A percentile compares a stretch with the other conserved stretches of the same genome.
Evolutionary conservation across 2,113 vertebrate species (phyloP).

Genomic region (Scytalopus superciliaris): DNA sequence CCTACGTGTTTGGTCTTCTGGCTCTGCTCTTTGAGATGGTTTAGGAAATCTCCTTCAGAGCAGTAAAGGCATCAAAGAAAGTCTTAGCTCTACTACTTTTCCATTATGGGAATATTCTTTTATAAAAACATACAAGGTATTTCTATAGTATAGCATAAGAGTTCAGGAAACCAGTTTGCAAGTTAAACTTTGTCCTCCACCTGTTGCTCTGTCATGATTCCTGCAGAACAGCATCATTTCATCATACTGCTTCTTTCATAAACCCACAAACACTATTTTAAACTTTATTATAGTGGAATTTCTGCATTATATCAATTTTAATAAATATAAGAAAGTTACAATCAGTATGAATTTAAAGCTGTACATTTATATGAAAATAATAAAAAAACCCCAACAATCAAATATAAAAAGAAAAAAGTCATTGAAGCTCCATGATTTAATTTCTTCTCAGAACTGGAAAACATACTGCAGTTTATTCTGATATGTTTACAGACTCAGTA

Average conservation of each 20-base stretch:
- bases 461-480: constrained; percentile 35
- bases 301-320: neutral
- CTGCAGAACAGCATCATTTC: neutral
- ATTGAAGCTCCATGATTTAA: constrained; percentile 33
- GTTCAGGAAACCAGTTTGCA: neutral
- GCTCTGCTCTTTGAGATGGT: neutral
- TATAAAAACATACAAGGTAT: neutral
- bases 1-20: neutral
- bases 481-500: constrained; percentile 44
- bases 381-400: neutral
- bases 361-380: constrained; percentile 13
- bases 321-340: neutral
- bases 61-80: neutral
- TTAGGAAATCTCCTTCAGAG: neutral
- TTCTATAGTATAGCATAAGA: neutral
- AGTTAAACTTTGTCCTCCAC: neutral
- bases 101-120: neutral
- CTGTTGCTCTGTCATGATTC: neutral
- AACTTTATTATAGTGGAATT: neutral
- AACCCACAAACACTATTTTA: neutral
- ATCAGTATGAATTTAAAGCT: neutral
- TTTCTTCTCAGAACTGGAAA: constrained; percentile 42
- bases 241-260: neutral
- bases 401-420: neutral
- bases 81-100: neutral